phyloP scores from a whole-genome alignment of 2,888 invertebrate genomes.

The Gortyna flavago region DNA sequence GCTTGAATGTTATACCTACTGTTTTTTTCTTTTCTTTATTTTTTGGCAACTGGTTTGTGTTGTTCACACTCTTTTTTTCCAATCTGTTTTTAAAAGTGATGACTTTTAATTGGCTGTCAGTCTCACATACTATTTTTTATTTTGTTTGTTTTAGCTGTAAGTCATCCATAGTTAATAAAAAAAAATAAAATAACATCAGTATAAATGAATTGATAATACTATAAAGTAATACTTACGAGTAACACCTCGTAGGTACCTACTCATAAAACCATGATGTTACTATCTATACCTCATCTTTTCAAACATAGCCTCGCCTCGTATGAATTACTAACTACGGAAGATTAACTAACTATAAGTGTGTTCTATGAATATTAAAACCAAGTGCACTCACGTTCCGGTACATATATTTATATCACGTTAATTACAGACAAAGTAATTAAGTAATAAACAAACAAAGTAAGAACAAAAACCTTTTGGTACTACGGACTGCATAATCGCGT shows the following conservation, averaged over 20 bases:
- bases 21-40: too few species aligned
- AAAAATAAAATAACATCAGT: too few species aligned
- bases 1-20: too few species aligned
- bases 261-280: not conserved
- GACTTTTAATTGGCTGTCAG: too few species aligned
- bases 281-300: constrained; percentile 21
- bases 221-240: too few species aligned
- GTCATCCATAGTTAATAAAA: too few species aligned
- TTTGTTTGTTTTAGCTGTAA: too few species aligned
- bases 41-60: too few species aligned
- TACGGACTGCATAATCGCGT: constrained; percentile 59
- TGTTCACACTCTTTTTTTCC: too few species aligned
- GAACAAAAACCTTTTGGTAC: constrained; percentile 38
- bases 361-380: constrained; percentile 56
- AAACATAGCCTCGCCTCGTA: constrained; percentile 30
- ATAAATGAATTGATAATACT: too few species aligned
- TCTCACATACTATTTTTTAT: too few species aligned
- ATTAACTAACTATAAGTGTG: constrained; percentile 57
- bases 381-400: constrained; percentile 52
- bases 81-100: too few species aligned
- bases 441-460: constrained; percentile 43
- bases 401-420: constrained; percentile 53
- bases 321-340: constrained; percentile 44
- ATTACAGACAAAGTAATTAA: constrained; percentile 47
- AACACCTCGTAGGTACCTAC: not conserved